phyloP scores from a whole-genome alignment of 2,888 invertebrate genomes.

The Sphaerophoria rueppellii region DNA sequence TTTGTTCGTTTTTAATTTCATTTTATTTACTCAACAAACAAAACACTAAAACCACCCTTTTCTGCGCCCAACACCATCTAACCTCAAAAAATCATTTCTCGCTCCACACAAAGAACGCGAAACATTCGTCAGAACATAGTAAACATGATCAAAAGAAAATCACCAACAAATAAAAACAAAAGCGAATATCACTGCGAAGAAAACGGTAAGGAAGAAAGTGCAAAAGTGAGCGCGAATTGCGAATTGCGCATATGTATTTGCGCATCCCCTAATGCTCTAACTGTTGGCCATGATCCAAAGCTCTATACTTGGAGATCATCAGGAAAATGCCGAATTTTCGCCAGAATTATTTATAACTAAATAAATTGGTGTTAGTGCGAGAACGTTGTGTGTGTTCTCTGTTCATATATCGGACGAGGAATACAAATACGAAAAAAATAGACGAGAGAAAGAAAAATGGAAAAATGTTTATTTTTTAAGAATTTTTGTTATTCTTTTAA shows the following conservation, averaged over 20 bases:
- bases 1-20: constrained; percentile 36
- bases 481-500: constrained; percentile 27
- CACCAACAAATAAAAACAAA: constrained; percentile 32
- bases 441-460: constrained; percentile 15
- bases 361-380: constrained; percentile 49
- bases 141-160: constrained; percentile 50
- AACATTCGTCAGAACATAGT: neutral
- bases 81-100: constrained; percentile 7
- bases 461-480: constrained; percentile 18
- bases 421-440: constrained; percentile 25
- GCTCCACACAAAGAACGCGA: constrained; percentile 28
- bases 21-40: constrained; percentile 50
- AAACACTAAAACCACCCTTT: constrained; percentile 22
- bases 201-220: constrained; percentile 43
- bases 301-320: constrained; percentile 93
- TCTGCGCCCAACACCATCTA: too few species aligned
- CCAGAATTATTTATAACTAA: constrained; percentile 82
- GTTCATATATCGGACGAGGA: constrained; percentile 31
- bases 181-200: constrained; percentile 29
- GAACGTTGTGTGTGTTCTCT: constrained; percentile 70
- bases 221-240: constrained; percentile 60
- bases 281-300: constrained; percentile 89
- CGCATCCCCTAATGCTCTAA: constrained; percentile 78
- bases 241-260: constrained; percentile 76
- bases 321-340: constrained; percentile 82